These are phyloP conservation scores for Hippocampus abdominalis DNA, from an alignment of 2,113 vertebrate genomes.

Conservation along the genomic window DNA sequence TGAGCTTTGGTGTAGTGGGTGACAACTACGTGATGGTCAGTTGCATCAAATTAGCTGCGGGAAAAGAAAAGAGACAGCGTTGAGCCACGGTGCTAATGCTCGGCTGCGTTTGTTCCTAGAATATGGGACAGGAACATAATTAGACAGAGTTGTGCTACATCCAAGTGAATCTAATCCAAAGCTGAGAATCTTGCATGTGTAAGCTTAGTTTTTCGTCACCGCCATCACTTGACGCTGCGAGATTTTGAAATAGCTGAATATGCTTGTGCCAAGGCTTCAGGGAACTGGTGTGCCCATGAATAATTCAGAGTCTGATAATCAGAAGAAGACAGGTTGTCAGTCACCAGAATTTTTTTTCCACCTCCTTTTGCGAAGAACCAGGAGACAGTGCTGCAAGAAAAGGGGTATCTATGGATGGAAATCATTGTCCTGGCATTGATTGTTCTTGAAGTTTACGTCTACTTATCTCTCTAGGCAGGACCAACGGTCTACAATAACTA, in stretches of 20 bases:
- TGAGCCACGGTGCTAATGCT: constrained; percentile 34
- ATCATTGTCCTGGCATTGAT: not conserved
- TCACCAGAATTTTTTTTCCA: constrained; percentile 45
- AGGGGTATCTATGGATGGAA: constrained; percentile 15
- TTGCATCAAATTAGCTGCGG: constrained; percentile 35
- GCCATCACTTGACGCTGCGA: not conserved
- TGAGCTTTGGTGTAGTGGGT: constrained; percentile 33
- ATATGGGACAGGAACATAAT: constrained; percentile 28
- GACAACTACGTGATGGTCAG: constrained; percentile 38
- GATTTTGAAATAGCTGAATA: constrained; percentile 50
- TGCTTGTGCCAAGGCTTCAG: constrained; percentile 43
- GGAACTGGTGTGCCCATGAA: constrained; percentile 54
- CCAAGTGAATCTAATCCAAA: constrained; percentile 11
- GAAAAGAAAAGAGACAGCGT: constrained; percentile 29
- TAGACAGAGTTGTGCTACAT: not conserved
- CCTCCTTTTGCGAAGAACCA: constrained; percentile 39
- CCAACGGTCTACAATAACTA: constrained; percentile 50
- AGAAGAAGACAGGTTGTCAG: constrained; percentile 64
- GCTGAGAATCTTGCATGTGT: constrained; percentile 8
- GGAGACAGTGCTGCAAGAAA: constrained; percentile 32
- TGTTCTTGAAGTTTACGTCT: not conserved
- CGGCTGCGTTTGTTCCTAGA: constrained; percentile 26
- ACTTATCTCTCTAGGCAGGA: constrained; percentile 20
- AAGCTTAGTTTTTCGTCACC: constrained; percentile 16
- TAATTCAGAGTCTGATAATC: constrained; percentile 67